Conservation (phyloP, 1,140 invertebrate genomes). For the Calliphora vicina region DNA sequence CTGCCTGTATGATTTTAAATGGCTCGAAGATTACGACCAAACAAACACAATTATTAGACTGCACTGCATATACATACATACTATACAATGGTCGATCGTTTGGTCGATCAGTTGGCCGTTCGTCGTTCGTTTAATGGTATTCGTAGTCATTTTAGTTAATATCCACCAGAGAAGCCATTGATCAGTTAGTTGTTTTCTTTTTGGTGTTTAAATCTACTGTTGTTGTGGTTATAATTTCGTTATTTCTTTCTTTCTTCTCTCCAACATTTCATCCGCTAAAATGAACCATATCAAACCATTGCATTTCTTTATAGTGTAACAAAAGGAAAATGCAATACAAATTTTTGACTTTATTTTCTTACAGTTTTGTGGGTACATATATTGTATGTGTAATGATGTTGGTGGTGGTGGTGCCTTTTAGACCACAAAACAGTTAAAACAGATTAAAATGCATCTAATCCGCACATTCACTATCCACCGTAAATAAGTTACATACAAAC, state of each 20-base stretch:
- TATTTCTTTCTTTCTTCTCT: not conserved
- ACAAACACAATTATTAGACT: not conserved
- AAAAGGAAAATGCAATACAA: not conserved
- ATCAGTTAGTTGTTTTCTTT: not conserved
- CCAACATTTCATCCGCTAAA: not conserved
- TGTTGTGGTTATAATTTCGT: too few relatives aligned
- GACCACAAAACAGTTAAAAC: not conserved
- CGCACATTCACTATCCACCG: not conserved
- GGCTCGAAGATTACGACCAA: not conserved
- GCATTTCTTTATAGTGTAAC: not conserved
- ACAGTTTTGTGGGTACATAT: not conserved
- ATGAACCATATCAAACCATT: conserved; percentile 14
- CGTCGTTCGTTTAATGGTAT: not conserved
- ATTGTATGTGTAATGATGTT: not conserved
- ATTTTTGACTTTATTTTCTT: conserved; percentile 1
- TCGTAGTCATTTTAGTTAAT: not conserved
- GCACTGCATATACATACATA: not conserved
- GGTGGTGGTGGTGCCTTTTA: not conserved
- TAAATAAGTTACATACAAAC: not conserved
- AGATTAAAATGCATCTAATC: not conserved
- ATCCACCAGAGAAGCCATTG: not conserved
- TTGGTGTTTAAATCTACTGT: not conserved
- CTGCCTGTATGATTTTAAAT: not conserved
- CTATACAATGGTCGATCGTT: not conserved
- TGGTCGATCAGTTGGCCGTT: not conserved